Evolutionary conservation across 2,797 vertebrate genomes (phyloP).

Genomic region (Cirrhinus mrigala): DNA sequence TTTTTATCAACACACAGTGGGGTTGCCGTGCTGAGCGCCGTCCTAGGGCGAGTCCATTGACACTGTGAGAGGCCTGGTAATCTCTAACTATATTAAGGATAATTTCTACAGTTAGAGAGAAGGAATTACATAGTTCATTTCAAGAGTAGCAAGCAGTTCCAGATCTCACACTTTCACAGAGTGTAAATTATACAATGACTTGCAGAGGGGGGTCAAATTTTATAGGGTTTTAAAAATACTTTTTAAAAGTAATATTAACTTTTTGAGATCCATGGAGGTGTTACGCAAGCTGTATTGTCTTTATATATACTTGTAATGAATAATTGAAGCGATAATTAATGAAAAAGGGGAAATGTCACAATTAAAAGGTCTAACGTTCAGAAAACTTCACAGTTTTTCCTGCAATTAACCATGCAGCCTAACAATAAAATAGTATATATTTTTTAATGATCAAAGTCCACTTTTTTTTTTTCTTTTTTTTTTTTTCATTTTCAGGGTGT

Average conservation of each 20-base stretch:
- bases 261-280: not conserved
- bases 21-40: constrained; percentile 51
- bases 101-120: constrained; percentile 53
- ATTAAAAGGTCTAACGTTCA: not conserved
- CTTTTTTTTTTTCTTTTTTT: too few relatives aligned
- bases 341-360: not conserved
- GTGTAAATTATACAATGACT: not conserved
- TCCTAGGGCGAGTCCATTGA: constrained; percentile 57
- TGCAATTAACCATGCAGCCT: too few relatives aligned
- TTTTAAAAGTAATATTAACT: not conserved
- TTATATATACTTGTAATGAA: not conserved
- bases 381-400: not conserved
- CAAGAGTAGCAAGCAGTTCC: constrained; percentile 38
- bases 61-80: constrained; percentile 53
- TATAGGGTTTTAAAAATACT: not conserved
- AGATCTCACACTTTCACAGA: not conserved
- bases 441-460: too few relatives aligned
- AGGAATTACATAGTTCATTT: constrained; percentile 69
- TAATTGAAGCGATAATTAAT: not conserved
- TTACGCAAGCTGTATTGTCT: not conserved
- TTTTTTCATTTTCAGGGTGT: too few relatives aligned
- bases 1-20: constrained; percentile 57
- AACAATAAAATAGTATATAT: too few relatives aligned
- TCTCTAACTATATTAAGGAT: constrained; percentile 59
- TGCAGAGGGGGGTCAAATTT: not conserved